Evolutionary conservation across 2,797 vertebrate genomes (phyloP).

Genomic region (Geotrypetes seraphini): DNA sequence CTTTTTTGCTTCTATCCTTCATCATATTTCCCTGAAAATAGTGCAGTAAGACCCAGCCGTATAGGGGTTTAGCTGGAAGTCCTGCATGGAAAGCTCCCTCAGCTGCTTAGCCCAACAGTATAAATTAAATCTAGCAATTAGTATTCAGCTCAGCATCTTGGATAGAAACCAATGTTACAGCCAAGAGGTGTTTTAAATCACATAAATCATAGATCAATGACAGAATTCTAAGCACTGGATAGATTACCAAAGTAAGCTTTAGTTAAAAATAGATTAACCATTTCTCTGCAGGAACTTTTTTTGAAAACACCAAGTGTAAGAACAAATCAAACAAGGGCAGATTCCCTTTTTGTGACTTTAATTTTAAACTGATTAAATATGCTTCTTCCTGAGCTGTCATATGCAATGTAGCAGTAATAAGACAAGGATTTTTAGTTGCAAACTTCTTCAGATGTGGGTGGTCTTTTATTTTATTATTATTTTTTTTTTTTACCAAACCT

Average conservation of each 20-base stretch:
- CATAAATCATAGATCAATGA: conserved; percentile 92
- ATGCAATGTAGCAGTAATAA: too few species aligned
- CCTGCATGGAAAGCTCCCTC: conserved; percentile 49
- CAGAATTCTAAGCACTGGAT: conserved; percentile 77
- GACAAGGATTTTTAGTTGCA: too few species aligned
- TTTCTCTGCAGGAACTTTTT: conserved; percentile 58
- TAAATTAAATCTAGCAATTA: conserved; percentile 93
- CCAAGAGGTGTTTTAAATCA: conserved; percentile 91
- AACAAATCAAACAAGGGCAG: too few species aligned
- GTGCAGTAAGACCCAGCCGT: conserved; percentile 11
- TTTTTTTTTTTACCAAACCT: too few species aligned
- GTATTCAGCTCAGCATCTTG: conserved; percentile 89
- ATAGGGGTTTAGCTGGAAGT: conserved; percentile 20
- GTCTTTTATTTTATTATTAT: too few species aligned
- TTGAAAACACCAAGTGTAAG: conserved; percentile 6
- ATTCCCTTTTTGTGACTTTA: too few species aligned
- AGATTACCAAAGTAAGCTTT: conserved; percentile 88
- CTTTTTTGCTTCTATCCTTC: background rate
- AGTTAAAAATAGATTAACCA: conserved; percentile 91
- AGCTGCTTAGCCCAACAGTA: conserved; percentile 56
- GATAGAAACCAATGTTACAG: conserved; percentile 88
- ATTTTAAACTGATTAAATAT: too few species aligned
- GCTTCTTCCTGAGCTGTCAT: too few species aligned
- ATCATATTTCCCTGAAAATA: conserved; percentile 2
- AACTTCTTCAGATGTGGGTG: too few species aligned